Evolutionary conservation across 2,113 vertebrate genomes (phyloP).

Genomic region (Pluvianellus socialis): DNA sequence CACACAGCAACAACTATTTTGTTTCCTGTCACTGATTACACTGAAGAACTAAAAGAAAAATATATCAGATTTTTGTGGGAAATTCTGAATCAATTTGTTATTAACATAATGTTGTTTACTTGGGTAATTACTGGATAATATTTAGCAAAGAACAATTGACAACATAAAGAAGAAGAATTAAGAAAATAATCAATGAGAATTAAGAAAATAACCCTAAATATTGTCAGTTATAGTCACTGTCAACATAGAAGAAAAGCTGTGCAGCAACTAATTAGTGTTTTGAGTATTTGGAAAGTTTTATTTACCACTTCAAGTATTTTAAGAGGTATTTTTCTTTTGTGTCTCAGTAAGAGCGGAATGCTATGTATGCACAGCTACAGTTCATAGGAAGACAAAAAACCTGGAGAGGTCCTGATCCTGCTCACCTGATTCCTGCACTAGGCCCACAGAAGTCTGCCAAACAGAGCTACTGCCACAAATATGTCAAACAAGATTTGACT

Average conservation of each 20-base stretch:
- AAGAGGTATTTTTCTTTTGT: neutral
- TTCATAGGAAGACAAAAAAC: neutral
- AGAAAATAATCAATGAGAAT: conserved; percentile 44
- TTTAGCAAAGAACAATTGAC: conserved; percentile 19
- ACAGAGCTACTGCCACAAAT: neutral
- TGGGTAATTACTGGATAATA: conserved; percentile 13
- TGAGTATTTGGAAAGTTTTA: neutral
- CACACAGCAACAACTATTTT: conserved; percentile 38
- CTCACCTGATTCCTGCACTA: conserved; percentile 1
- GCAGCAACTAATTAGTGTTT: neutral
- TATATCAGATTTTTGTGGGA: neutral
- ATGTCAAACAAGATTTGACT: neutral
- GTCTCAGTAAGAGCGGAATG: neutral
- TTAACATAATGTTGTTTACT: neutral
- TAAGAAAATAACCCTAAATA: conserved; percentile 8
- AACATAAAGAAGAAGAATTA: neutral
- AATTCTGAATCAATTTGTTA: conserved; percentile 34
- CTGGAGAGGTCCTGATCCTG: neutral
- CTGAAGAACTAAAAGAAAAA: conserved; percentile 12
- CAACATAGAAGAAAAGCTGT: neutral
- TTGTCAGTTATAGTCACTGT: neutral
- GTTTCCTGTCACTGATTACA: conserved; percentile 1
- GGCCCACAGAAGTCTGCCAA: neutral
- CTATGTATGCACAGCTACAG: neutral
- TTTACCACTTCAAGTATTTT: neutral